Evolutionary conservation across 2,888 invertebrate genomes (phyloP).

Genomic region (Pammene fasciana): DNA sequence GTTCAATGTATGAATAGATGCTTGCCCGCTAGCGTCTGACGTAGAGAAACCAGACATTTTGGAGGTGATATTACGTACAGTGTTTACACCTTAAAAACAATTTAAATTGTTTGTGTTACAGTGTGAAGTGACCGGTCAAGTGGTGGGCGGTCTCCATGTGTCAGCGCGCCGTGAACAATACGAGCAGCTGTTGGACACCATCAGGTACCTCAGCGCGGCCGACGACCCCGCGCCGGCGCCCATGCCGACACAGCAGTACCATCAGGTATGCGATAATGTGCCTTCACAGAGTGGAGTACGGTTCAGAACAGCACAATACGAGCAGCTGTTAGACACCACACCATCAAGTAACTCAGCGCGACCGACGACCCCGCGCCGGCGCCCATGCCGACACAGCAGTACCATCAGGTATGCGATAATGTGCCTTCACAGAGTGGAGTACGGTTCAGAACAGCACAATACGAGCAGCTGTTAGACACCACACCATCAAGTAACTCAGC

Average conservation of each 20-base stretch:
- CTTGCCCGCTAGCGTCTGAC: no score
- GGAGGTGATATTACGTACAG: no score
- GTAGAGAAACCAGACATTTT: no score
- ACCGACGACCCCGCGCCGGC: conserved; percentile 47
- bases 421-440: background rate
- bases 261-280: conserved; percentile 12
- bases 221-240: conserved; percentile 46
- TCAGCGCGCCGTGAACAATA: conserved; percentile 94
- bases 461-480: conserved; percentile 94
- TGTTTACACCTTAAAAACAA: no score
- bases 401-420: conserved; percentile 30
- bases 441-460: conserved; percentile 57
- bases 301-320: conserved; percentile 77
- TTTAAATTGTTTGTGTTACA: conserved; percentile 41
- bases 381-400: conserved; percentile 42
- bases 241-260: conserved; percentile 43
- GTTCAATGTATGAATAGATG: no score
- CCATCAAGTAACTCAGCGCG: conserved; percentile 70
- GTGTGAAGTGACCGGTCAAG: conserved; percentile 88
- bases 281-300: background rate
- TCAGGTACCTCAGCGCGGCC: conserved; percentile 61
- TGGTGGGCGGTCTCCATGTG: conserved; percentile 93
- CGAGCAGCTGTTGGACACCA: conserved; percentile 92
- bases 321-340: conserved; percentile 93
- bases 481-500: conserved; percentile 73